A percentile compares a stretch with the other conserved stretches of the same genome.
phyloP scores from a whole-genome alignment of 2,888 invertebrate species.

The Lasiommata megera region DNA sequence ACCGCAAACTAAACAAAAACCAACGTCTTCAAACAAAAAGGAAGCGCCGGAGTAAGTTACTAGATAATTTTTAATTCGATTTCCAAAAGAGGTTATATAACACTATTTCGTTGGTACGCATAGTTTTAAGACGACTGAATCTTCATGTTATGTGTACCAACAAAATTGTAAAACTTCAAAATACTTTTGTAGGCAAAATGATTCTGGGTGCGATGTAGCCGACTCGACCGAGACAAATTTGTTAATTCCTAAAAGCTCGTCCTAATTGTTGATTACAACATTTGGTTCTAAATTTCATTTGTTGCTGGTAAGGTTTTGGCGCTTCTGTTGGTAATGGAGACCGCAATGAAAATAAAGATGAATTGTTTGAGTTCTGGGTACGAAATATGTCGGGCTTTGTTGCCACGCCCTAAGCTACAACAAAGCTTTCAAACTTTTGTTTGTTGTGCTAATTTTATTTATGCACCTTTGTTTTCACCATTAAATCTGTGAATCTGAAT shows the following conservation, averaged over 20 bases:
- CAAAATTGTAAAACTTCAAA: no score
- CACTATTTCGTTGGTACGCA: no score
- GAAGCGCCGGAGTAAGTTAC: no score
- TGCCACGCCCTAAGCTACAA: background rate
- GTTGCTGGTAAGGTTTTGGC: background rate
- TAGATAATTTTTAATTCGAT: no score
- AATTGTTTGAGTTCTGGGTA: background rate
- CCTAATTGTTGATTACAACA: background rate
- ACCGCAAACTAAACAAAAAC: no score
- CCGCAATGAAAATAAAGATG: background rate
- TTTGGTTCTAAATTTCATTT: background rate
- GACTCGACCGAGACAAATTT: background rate
- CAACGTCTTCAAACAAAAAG: no score
- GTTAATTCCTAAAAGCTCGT: background rate
- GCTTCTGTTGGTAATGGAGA: background rate
- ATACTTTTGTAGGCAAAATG: no score
- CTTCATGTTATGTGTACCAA: no score
- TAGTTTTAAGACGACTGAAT: no score
- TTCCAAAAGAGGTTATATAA: no score
- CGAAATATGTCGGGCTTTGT: background rate
- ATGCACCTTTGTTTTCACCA: no score
- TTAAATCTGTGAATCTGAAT: no score
- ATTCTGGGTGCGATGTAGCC: background rate
- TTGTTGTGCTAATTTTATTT: background rate
- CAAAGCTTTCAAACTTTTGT: slow-evolving; percentile 1